Percentiles rank a stretch among this genome's conserved stretches.
These are phyloP conservation scores for Drosophila bifasciata DNA, from an alignment of 1,140 invertebrate species.

Conservation along the genomic window DNA sequence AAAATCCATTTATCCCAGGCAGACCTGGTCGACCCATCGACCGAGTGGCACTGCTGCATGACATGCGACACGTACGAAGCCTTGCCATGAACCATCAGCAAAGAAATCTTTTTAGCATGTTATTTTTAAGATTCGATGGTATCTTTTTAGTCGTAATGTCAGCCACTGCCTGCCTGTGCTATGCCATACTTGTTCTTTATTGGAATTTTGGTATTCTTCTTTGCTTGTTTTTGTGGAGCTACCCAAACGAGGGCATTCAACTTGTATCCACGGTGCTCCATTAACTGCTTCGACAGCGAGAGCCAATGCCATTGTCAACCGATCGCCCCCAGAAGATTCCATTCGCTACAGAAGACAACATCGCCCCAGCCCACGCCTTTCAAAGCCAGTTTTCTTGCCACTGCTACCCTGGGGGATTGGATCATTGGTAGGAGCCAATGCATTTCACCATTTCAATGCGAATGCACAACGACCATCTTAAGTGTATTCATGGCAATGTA, in stretches of 20 bases:
- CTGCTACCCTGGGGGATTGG: background rate
- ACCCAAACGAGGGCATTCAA: conserved; percentile 69
- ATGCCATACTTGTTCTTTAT: conserved; percentile 34
- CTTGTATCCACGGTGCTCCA: conserved; percentile 44
- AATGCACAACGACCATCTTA: background rate
- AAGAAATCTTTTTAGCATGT: too few species aligned
- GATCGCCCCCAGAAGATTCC: conserved; percentile 6
- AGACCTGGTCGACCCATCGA: too few species aligned
- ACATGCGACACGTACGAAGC: too few species aligned
- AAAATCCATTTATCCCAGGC: too few species aligned
- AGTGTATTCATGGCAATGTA: conserved; percentile 30
- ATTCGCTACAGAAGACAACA: conserved; percentile 18
- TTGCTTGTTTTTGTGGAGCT: conserved; percentile 18
- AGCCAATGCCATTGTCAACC: conserved; percentile 45
- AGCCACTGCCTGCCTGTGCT: too few species aligned
- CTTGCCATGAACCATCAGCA: too few species aligned
- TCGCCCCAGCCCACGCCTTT: conserved; percentile 32
- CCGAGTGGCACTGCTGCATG: too few species aligned
- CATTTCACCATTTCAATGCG: conserved; percentile 16
- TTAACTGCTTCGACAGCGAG: conserved; percentile 27
- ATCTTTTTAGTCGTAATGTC: too few species aligned
- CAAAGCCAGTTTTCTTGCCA: conserved; percentile 40
- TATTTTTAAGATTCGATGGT: too few species aligned
- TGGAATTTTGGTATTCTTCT: conserved; percentile 46
- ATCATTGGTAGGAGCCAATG: conserved; percentile 24